phyloP scores from a whole-genome alignment of 2,888 invertebrate genomes.

The Drosophila monieri region DNA sequence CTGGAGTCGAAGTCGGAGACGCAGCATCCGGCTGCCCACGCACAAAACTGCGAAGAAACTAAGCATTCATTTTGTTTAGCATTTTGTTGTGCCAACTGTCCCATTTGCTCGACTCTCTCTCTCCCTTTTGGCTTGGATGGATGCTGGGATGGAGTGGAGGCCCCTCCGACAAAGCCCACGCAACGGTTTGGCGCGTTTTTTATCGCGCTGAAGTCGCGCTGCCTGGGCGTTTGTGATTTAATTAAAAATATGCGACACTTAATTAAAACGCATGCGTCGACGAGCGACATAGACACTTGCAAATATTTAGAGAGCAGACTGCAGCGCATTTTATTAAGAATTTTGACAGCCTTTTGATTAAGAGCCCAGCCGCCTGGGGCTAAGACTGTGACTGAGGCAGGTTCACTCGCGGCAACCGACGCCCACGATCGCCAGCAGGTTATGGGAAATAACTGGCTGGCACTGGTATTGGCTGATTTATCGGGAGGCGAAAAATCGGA shows the following conservation, averaged over 20 bases:
- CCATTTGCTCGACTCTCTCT: constrained; percentile 11
- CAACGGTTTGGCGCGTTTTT: constrained; percentile 49
- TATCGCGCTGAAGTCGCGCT: constrained; percentile 46
- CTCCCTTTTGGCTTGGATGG: constrained; percentile 16
- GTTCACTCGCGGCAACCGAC: constrained; percentile 37
- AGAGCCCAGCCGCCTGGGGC: constrained; percentile 49
- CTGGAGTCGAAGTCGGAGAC: not conserved
- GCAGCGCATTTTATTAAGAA: constrained; percentile 63
- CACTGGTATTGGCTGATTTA: constrained; percentile 11
- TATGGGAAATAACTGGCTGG: constrained; percentile 56
- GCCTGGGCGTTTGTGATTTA: constrained; percentile 60
- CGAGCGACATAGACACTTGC: constrained; percentile 46
- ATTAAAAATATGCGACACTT: constrained; percentile 69
- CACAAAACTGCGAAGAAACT: constrained; percentile 16
- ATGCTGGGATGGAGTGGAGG: constrained; percentile 1
- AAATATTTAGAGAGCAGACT: constrained; percentile 36
- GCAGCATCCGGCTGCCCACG: constrained; percentile 44
- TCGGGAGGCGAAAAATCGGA: constrained; percentile 18
- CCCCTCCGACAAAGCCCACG: constrained; percentile 45
- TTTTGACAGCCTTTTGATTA: constrained; percentile 71
- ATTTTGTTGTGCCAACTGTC: constrained; percentile 42
- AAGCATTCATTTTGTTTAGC: constrained; percentile 33
- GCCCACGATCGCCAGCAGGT: constrained; percentile 54
- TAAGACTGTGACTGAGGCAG: constrained; percentile 21
- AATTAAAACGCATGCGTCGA: constrained; percentile 65